These are phyloP conservation scores for Actinernus sp. DNA, from an alignment of 92 coral and sea anemone genomes.

Conservation along the genomic window DNA sequence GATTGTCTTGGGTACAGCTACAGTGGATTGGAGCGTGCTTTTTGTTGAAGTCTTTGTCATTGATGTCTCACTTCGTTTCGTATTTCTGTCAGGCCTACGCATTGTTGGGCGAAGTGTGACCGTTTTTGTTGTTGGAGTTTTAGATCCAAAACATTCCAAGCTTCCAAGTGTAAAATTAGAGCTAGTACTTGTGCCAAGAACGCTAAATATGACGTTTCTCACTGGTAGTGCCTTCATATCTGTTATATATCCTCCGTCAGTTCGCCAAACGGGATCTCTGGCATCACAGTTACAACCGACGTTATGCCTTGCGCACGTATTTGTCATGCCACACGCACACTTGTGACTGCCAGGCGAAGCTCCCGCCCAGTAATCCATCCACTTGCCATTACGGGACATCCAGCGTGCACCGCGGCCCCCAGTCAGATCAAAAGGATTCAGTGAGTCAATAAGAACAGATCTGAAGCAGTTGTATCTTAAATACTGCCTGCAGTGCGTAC, in stretches of 20 bases:
- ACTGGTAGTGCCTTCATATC: conserved; percentile 71
- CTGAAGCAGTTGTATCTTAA: conserved; percentile 72
- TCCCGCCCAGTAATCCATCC: conserved; percentile 91
- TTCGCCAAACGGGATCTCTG: conserved; percentile 62
- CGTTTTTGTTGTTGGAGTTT: conserved; percentile 3
- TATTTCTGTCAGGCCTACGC: background rate
- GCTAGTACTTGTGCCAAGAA: conserved; percentile 48
- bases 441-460: conserved; percentile 79
- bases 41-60: background rate
- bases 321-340: conserved; percentile 80
- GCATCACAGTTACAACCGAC: conserved; percentile 81
- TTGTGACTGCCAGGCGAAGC: conserved; percentile 79
- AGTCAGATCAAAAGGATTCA: conserved; percentile 48
- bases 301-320: conserved; percentile 64
- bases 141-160: conserved; percentile 80
- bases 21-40: background rate
- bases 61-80: background rate
- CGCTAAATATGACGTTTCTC: conserved; percentile 68
- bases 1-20: conserved; percentile 4
- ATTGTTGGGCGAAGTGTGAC: conserved; percentile 12
- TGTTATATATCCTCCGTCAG: conserved; percentile 72
- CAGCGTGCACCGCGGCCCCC: conserved; percentile 92
- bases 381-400: conserved; percentile 76
- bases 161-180: conserved; percentile 72
- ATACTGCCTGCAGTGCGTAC: conserved; percentile 77